Base-by-base conservation (phyloP, 2,113 vertebrate species). In the Bufo gargarizans region DNA sequence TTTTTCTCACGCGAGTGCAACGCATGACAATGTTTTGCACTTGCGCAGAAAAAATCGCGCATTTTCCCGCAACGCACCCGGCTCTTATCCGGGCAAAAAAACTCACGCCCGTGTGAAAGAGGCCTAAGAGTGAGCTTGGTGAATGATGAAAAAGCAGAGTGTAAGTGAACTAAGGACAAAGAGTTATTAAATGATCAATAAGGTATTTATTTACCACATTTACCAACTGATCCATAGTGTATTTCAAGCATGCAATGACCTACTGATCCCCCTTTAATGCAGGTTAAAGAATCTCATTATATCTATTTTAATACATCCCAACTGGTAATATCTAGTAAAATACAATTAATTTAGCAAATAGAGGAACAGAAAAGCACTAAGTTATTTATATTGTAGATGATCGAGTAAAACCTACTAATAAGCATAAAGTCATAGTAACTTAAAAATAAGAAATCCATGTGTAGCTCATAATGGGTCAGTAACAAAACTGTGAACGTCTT, bases 211-310 rank as follows among this genome's bases (percentile, higher is more conserved):
- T 59, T 86, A 16, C 20, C 8, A 53, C 65, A 84, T 84, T 84
- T 84, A 53, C 82, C 22, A 82, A 14, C 17, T 82, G 13, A 84
- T 84, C 82, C 17, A 84, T 84, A 84, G 47, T 71, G 14, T 53
- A 71, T 49, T 49, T 55, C 13, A 16, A 55, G 82, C n/a, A 50
- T 50, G 50, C 20, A 33, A 3, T 84, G 13, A 69, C 82, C 82
- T 71, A 71, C 63, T 53, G 20, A 13, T 82, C 19, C 50, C 22
- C 5, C 53, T 61, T 43, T 59, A 58, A 58, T 80, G 14, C 2
- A 80, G 22, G 56, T 81, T 61, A 61, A n/a, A 14, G 50, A 56
- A 22, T 56, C 5, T 16, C n/a, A 74, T 3, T 3, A 50, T 20
- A 47, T 5, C n/a, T 6, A 22, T 22, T 3, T 71, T 4, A 71